A percentile compares a stretch with the other conserved stretches of the same genome.
Conservation (phyloP, 2,797 vertebrate species). For the Betta splendens region DNA sequence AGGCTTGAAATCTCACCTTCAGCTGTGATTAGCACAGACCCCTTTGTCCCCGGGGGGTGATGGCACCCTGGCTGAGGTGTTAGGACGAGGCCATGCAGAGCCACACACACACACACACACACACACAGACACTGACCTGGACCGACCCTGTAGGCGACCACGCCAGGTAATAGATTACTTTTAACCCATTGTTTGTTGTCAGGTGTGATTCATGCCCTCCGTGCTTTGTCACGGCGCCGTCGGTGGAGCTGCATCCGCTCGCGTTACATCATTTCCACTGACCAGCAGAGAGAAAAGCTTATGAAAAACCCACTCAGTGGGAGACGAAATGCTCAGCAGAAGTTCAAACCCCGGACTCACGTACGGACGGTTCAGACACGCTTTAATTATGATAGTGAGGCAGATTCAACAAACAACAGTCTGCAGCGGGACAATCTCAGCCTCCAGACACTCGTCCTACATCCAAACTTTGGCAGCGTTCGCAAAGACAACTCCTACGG, state of each 20-base stretch:
- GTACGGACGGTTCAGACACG: conserved; percentile 14
- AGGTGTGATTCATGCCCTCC: conserved; percentile 55
- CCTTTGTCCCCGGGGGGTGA: conserved; percentile 54
- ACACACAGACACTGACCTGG: too few relatives aligned
- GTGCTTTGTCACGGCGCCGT: too few relatives aligned
- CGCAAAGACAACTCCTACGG: conserved; percentile 35
- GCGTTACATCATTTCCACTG: too few relatives aligned
- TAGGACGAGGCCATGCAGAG: too few relatives aligned
- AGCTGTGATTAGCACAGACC: conserved; percentile 57
- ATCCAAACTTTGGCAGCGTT: conserved; percentile 62
- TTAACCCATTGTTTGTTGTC: too few relatives aligned
- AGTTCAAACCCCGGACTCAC: conserved; percentile 41
- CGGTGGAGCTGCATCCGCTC: too few relatives aligned
- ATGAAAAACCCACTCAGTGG: too few relatives aligned
- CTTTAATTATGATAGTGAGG: conserved; percentile 20
- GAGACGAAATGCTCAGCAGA: too few relatives aligned
- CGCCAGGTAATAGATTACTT: too few relatives aligned
- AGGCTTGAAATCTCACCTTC: conserved; percentile 56
- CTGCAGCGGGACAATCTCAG: conserved; percentile 35
- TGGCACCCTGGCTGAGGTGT: conserved; percentile 64
- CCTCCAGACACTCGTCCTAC: conserved; percentile 60
- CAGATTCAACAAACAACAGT: conserved; percentile 49
- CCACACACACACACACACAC: too few relatives aligned
- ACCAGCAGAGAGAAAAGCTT: too few relatives aligned
- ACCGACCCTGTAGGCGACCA: conserved; percentile 35